These are phyloP conservation scores for Solenodon paradoxus DNA, from an alignment of 2,113 vertebrate genomes.

Conservation along the genomic window DNA sequence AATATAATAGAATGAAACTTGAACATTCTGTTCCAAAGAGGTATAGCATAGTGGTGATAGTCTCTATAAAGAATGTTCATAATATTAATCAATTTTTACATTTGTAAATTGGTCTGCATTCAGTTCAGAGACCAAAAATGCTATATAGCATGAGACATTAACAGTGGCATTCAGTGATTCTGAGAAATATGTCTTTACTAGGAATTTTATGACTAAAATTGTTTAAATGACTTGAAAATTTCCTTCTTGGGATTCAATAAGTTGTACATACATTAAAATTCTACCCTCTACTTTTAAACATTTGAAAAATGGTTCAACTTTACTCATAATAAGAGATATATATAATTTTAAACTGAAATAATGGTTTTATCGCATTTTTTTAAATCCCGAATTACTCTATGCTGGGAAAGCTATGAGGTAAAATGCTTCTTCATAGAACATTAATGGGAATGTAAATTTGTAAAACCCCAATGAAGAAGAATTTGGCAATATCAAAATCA, in stretches of 20 bases:
- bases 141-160: constrained; percentile 25
- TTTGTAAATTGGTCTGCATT: background rate
- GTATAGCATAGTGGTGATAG: background rate
- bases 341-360: background rate
- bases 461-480: background rate
- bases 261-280: constrained; percentile 20
- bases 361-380: background rate
- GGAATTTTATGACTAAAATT: constrained; percentile 8
- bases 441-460: background rate
- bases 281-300: background rate
- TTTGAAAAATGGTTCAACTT: background rate
- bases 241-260: constrained; percentile 19
- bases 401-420: background rate
- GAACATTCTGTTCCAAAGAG: background rate
- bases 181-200: constrained; percentile 43
- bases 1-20: background rate
- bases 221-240: constrained; percentile 41
- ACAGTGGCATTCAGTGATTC: constrained; percentile 32
- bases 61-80: background rate
- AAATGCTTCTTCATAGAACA: background rate
- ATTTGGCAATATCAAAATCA: background rate
- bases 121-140: background rate
- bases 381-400: background rate
- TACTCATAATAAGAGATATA: background rate
- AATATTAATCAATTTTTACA: background rate